Evolutionary conservation across 2,113 vertebrate species (phyloP).

Genomic region (Morphnarchus princeps): DNA sequence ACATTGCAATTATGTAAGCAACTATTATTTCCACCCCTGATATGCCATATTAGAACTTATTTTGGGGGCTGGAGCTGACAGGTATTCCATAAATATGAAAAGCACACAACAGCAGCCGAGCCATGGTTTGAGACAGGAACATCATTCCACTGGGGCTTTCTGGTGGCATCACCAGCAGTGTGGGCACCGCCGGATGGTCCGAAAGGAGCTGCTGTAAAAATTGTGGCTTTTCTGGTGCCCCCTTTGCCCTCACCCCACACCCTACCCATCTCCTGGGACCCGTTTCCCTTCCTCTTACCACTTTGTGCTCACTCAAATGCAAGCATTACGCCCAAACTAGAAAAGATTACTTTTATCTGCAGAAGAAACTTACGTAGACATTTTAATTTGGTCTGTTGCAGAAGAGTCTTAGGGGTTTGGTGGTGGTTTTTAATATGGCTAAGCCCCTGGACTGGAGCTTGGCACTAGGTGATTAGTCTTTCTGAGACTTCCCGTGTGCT

Average conservation of each 20-base stretch:
- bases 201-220: background rate
- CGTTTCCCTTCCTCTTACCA: background rate
- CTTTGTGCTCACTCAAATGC: background rate
- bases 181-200: background rate
- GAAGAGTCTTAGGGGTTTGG: background rate
- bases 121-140: background rate
- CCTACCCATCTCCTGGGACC: background rate
- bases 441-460: background rate
- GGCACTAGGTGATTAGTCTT: background rate
- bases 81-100: slow-evolving; percentile 1
- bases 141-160: background rate
- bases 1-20: slow-evolving; percentile 49
- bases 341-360: background rate
- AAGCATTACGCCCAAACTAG: background rate
- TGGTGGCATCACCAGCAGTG: background rate
- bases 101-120: background rate
- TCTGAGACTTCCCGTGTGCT: background rate
- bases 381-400: background rate
- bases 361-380: background rate
- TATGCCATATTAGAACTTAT: slow-evolving; percentile 6
- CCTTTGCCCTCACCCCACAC: background rate
- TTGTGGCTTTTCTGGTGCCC: background rate
- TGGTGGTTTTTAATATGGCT: background rate
- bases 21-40: slow-evolving; percentile 39
- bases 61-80: slow-evolving; percentile 29